Conservation (phyloP, 2,113 vertebrate genomes). For the Mobula hypostoma region DNA sequence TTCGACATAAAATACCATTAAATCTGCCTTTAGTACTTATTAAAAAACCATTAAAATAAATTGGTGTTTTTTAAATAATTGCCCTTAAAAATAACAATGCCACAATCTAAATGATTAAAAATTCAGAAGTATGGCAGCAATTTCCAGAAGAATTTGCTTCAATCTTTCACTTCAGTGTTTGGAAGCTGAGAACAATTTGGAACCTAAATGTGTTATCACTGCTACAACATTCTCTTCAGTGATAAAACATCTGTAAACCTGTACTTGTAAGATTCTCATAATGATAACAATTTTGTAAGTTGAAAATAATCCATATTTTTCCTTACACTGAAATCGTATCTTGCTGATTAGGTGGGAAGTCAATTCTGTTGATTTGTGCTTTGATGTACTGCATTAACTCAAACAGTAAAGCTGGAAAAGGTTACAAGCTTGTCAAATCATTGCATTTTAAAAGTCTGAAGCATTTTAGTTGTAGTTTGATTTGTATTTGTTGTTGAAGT, state of each 20-base stretch:
- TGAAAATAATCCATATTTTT: neutral
- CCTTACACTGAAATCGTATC: neutral
- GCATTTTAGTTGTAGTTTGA: constrained; percentile 7
- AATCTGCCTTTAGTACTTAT: neutral
- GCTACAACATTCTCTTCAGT: neutral
- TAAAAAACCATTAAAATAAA: neutral
- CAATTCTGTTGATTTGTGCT: neutral
- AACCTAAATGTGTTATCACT: neutral
- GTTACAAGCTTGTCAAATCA: neutral
- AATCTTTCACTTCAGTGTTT: neutral
- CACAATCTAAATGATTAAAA: neutral
- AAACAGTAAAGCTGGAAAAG: constrained; percentile 16
- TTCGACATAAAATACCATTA: neutral
- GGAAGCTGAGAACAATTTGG: too few species aligned
- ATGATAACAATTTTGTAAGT: neutral
- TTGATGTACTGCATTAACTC: neutral
- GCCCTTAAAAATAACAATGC: neutral
- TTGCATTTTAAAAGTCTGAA: constrained; percentile 14
- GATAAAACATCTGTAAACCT: neutral
- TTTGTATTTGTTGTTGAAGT: neutral
- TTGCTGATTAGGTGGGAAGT: neutral
- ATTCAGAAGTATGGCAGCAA: neutral
- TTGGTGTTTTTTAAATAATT: neutral
- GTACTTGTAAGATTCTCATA: neutral
- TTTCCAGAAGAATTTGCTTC: neutral